Evolutionary conservation across 2,888 invertebrate genomes (phyloP), one percentile per base, ranked within the genome.

Genomic region (Apocheima hispidaria): DNA sequence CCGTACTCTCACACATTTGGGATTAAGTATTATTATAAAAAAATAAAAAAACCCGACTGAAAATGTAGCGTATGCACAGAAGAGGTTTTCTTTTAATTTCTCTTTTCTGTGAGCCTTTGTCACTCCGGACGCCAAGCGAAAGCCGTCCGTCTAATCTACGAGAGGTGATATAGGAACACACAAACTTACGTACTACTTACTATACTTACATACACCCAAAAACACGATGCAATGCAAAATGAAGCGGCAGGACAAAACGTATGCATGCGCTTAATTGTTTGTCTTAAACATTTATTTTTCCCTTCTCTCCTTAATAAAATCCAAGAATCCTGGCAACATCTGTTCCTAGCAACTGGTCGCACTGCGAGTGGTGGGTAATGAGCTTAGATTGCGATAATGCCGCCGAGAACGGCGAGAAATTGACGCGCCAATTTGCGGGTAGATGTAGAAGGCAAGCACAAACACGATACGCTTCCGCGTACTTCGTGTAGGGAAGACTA

Each of bases 311-410:
- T 23, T 41, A 23, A n/a, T 23, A 44, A 26, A 43, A 26, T 3
- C 23, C 23, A 9, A 43, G 26, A 16, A 44, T 16, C 26, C 16
- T 4, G 12, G 16, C 18, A 23, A 44, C 44, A 18, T 20, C 7
- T 30, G 46, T 30, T 30, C 30, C 18, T 20, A 20, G 30, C 30
- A 9, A 21, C 28, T 46, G 54, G 46, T 14, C 46, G 33, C 41
- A 56, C 40, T 28, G 20, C 46, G 23, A 28, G 23, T 41, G 48
- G 68, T 54, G 50, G 26, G 57, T 71, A 69, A 72, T 72, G 69
- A 71, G 65, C 43, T 49, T 26, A 55, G 62, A 69, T 66, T 68
- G 67, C 69, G 66, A 60, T 68, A 69, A 71, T 68, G 54, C 38
- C 61, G 64, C 66, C 44, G 62, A 58, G 66, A 65, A 61, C 51